phyloP scores from a whole-genome alignment of 2,888 invertebrate species.

The Ptychoptera contaminata region DNA sequence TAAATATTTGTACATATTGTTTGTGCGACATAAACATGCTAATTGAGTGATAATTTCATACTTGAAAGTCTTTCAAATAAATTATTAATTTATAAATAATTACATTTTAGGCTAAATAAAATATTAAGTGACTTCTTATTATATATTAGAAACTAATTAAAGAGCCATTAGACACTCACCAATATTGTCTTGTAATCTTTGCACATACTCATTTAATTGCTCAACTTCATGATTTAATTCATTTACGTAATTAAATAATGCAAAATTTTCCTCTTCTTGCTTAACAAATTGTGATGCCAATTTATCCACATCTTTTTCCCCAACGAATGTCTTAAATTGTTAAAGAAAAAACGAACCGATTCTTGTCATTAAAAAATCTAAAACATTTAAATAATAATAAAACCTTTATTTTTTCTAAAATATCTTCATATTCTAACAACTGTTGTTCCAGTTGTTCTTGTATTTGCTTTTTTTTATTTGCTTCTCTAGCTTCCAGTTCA shows the following conservation, averaged over 20 bases:
- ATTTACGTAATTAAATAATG: slow-evolving; percentile 79
- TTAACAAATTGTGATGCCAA: slow-evolving; percentile 61
- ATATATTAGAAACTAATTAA: too few species aligned
- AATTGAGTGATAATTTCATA: too few species aligned
- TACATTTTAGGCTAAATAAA: too few species aligned
- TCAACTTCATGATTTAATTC: slow-evolving; percentile 75
- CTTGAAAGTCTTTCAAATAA: too few species aligned
- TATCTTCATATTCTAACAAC: slow-evolving; percentile 55
- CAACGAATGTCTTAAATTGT: slow-evolving; percentile 35
- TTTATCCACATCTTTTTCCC: slow-evolving; percentile 48
- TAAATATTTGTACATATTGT: too few species aligned
- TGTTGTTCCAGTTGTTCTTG: slow-evolving; percentile 53
- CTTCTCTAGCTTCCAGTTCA: slow-evolving; percentile 57
- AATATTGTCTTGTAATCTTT: slow-evolving; percentile 44
- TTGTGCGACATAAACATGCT: too few species aligned
- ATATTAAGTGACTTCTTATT: too few species aligned
- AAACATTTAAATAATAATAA: not conserved
- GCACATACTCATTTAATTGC: slow-evolving; percentile 50
- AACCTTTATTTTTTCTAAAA: slow-evolving; percentile 57
- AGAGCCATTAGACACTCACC: slow-evolving; percentile 31
- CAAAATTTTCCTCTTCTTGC: slow-evolving; percentile 82
- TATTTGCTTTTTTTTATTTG: slow-evolving; percentile 49
- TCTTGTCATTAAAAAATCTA: not conserved
- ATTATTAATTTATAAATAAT: too few species aligned
- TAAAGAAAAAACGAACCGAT: slow-evolving; percentile 7